phyloP scores from a whole-genome alignment of 2,888 invertebrate species.

The Limnephilus auricula region DNA sequence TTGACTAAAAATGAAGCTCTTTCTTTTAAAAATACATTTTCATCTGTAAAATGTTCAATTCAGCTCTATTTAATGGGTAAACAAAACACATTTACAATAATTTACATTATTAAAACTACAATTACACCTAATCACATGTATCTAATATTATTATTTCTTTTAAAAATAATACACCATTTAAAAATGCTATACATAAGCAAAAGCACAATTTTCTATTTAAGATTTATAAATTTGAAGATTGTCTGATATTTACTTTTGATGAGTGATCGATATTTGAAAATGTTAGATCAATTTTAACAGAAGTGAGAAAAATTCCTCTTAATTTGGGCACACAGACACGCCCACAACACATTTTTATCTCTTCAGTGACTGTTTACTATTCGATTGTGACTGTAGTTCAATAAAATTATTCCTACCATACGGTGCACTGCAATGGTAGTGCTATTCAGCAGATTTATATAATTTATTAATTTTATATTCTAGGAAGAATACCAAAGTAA shows the following conservation, averaged over 20 bases:
- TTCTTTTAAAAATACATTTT: neutral
- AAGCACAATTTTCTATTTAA: neutral
- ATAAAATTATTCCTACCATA: neutral
- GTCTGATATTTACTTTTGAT: neutral
- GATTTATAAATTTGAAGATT: neutral
- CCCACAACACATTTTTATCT: too few relatives aligned
- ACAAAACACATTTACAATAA: neutral
- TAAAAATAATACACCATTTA: neutral
- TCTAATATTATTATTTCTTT: neutral
- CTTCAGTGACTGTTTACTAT: neutral
- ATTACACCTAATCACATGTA: neutral
- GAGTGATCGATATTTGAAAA: neutral
- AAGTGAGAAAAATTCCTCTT: too few relatives aligned
- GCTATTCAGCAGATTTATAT: neutral
- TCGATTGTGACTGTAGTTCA: neutral
- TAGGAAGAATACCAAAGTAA: neutral
- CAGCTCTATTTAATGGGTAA: neutral
- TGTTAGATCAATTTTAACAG: too few relatives aligned
- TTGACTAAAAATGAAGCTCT: neutral
- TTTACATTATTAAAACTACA: neutral
- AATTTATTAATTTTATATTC: neutral
- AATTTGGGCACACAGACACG: too few relatives aligned
- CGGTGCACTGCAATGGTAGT: neutral
- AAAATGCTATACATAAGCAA: neutral
- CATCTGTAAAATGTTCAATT: neutral